phyloP scores from a whole-genome alignment of 2,113 vertebrate genomes.

The Chascanopsetta lugubris region DNA sequence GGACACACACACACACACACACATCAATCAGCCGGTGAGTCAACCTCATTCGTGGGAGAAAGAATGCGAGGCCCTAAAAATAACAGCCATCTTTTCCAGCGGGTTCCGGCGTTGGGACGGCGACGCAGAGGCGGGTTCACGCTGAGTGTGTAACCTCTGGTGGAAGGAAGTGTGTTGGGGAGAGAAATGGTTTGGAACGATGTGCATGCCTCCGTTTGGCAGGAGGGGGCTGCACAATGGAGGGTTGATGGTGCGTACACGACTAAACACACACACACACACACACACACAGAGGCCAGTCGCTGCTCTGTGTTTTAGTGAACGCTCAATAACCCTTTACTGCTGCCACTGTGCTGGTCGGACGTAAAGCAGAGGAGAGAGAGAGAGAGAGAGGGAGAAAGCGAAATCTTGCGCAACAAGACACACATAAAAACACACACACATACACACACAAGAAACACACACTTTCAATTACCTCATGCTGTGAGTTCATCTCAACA shows the following conservation, averaged over 20 bases:
- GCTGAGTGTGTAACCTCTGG: conserved; percentile 39
- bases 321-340: conserved; percentile 29
- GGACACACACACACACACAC: conserved; percentile 47
- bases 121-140: conserved; percentile 45
- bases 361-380: conserved; percentile 44
- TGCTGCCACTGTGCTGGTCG: conserved; percentile 48
- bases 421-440: conserved; percentile 49
- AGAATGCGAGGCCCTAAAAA: conserved; percentile 70
- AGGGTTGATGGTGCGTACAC: conserved; percentile 1
- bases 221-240: conserved; percentile 8
- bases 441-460: conserved; percentile 46
- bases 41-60: conserved; percentile 64
- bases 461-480: conserved; percentile 39
- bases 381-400: conserved; percentile 2
- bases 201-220: conserved; percentile 55
- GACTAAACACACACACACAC: conserved; percentile 9
- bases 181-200: conserved; percentile 40
- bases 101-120: conserved; percentile 63
- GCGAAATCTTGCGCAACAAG: conserved; percentile 62
- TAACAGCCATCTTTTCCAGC: conserved; percentile 65
- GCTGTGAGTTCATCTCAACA: not conserved
- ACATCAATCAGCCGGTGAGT: conserved; percentile 69
- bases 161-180: conserved; percentile 21
- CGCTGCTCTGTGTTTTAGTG: conserved; percentile 47
- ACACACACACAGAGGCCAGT: conserved; percentile 35